phyloP scores from a whole-genome alignment of 2,113 vertebrate genomes.

The Barnardius zonarius region DNA sequence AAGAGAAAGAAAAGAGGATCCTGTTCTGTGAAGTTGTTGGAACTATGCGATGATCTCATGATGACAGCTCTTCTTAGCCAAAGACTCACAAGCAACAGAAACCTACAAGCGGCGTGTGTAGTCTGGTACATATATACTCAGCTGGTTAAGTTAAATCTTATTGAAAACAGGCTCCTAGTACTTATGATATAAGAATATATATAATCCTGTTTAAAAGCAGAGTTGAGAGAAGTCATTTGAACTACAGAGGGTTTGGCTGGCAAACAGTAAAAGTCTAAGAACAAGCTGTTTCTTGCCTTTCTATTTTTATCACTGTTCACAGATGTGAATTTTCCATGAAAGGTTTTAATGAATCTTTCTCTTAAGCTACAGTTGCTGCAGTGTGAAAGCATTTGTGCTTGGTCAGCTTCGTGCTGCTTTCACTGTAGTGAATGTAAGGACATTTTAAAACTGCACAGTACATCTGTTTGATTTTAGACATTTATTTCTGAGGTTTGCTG shows the following conservation, averaged over 20 bases:
- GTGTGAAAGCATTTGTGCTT: background rate
- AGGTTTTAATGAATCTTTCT: background rate
- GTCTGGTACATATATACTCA: background rate
- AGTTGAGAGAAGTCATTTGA: background rate
- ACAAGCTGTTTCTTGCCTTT: background rate
- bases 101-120: background rate
- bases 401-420: background rate
- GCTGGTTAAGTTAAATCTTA: background rate
- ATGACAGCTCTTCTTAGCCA: conserved; percentile 3
- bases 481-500: background rate
- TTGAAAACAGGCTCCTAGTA: background rate
- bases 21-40: background rate
- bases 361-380: background rate
- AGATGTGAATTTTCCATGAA: conserved; percentile 23
- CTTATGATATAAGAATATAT: background rate
- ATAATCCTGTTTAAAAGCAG: background rate
- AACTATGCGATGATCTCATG: background rate
- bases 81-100: background rate
- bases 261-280: background rate
- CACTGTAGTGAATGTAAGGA: background rate
- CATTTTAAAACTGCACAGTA: background rate
- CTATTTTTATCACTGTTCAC: background rate
- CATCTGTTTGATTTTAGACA: background rate
- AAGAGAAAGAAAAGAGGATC: background rate
- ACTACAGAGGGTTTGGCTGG: background rate